These are phyloP conservation scores for Chrysodeixis includens DNA, from an alignment of 2,888 invertebrate species.

Conservation along the genomic window DNA sequence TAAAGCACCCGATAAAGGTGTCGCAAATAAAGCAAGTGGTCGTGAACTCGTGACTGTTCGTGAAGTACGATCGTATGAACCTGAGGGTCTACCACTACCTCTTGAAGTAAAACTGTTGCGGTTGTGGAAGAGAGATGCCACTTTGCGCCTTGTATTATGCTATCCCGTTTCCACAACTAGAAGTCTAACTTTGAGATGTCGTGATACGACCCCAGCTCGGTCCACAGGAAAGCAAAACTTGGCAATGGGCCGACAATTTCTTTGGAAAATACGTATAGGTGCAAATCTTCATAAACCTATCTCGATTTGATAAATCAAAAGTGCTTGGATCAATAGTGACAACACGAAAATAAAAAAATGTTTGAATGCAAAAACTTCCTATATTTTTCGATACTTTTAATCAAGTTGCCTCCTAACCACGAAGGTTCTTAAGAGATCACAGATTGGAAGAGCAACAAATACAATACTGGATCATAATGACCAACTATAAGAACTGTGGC, in stretches of 20 bases:
- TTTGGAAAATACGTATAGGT: background rate
- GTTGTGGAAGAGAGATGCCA: too few relatives aligned
- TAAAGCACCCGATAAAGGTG: conserved; percentile 6
- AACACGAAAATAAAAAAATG: background rate
- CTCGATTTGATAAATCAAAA: background rate
- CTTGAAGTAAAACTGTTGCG: too few relatives aligned
- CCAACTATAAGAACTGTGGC: background rate
- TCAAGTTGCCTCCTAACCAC: too few relatives aligned
- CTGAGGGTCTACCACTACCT: too few relatives aligned
- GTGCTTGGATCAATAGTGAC: background rate
- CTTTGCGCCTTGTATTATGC: too few relatives aligned
- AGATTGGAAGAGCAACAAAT: background rate
- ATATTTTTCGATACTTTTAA: too few relatives aligned
- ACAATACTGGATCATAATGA: background rate
- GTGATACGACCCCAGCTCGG: too few relatives aligned
- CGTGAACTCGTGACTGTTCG: conserved; percentile 3
- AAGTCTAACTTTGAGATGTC: too few relatives aligned
- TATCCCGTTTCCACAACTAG: too few relatives aligned
- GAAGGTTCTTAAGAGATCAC: background rate
- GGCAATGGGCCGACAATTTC: conserved; percentile 6
- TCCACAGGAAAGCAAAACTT: background rate
- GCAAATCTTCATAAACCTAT: background rate
- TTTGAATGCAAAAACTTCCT: background rate
- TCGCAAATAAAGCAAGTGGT: conserved; percentile 5
- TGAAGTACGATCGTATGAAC: background rate